Conservation (phyloP, 2,888 invertebrate genomes). For the Sesia bembeciformis region DNA sequence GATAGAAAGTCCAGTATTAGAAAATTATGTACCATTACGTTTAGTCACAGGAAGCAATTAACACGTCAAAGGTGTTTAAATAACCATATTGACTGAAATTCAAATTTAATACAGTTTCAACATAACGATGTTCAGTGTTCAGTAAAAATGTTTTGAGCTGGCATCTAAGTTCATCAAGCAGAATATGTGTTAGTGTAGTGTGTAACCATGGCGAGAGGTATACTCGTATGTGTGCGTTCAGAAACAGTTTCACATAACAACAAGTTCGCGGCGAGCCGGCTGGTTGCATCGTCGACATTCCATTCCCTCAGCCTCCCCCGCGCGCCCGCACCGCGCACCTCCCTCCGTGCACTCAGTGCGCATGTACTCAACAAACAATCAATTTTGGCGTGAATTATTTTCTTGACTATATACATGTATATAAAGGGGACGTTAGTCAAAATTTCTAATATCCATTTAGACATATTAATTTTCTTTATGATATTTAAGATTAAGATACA, state of each 20-base stretch:
- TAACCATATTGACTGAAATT: no score
- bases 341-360: slow-evolving; percentile 48
- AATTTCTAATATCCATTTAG: no score
- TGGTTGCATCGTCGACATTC: slow-evolving; percentile 70
- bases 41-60: no score
- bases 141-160: background rate
- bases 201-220: background rate
- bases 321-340: slow-evolving; percentile 2
- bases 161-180: background rate
- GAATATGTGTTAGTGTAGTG: background rate
- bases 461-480: no score
- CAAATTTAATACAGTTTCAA: no score
- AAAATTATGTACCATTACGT: no score
- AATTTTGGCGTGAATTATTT: slow-evolving; percentile 19
- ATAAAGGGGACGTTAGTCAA: no score
- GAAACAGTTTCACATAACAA: slow-evolving; percentile 66
- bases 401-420: no score
- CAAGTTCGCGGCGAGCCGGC: slow-evolving; percentile 55
- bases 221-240: slow-evolving; percentile 32
- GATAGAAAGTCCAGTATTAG: slow-evolving; percentile 13
- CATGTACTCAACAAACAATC: slow-evolving; percentile 55
- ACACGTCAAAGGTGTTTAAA: no score
- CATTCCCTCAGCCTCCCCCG: slow-evolving; percentile 31
- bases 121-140: no score
- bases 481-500: no score